phyloP scores from a whole-genome alignment of 2,888 invertebrate species.

The Pherbina coryleti region DNA sequence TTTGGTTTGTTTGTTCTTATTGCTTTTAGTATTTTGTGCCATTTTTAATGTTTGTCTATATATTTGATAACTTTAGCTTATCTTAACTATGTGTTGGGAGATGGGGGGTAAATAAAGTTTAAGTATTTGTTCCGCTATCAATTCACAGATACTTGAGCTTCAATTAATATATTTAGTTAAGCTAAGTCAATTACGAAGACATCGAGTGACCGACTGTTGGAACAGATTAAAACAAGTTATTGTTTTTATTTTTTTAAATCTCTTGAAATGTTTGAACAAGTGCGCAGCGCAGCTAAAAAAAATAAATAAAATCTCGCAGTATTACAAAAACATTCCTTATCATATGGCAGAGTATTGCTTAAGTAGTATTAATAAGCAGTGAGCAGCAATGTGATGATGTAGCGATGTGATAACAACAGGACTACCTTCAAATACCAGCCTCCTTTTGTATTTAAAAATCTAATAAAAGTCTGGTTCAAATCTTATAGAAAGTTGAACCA shows the following conservation, averaged over 20 bases:
- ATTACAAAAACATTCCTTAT: too few relatives aligned
- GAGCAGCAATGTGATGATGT: too few relatives aligned
- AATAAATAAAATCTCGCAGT: neutral
- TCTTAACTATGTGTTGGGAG: neutral
- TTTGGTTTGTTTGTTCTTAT: conserved; percentile 68
- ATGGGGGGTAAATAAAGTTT: neutral
- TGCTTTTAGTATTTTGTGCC: conserved; percentile 68
- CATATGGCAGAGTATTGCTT: too few relatives aligned
- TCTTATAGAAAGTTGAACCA: too few relatives aligned
- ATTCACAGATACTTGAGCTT: neutral
- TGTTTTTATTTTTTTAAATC: neutral
- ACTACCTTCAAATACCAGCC: too few relatives aligned
- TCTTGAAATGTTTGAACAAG: conserved; percentile 13
- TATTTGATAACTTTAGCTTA: conserved; percentile 2
- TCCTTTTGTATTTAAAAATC: too few relatives aligned
- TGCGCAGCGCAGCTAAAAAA: neutral
- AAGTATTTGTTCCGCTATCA: too few relatives aligned
- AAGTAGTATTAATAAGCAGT: too few relatives aligned
- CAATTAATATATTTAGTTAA: neutral
- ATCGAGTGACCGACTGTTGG: neutral
- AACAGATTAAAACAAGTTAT: neutral
- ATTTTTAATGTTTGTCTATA: conserved; percentile 53
- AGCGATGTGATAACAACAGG: too few relatives aligned
- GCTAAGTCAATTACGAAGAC: neutral
- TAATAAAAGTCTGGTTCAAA: too few relatives aligned